Base-by-base conservation (phyloP, 2,888 invertebrate genomes). In the Tetragonisca angustula region DNA sequence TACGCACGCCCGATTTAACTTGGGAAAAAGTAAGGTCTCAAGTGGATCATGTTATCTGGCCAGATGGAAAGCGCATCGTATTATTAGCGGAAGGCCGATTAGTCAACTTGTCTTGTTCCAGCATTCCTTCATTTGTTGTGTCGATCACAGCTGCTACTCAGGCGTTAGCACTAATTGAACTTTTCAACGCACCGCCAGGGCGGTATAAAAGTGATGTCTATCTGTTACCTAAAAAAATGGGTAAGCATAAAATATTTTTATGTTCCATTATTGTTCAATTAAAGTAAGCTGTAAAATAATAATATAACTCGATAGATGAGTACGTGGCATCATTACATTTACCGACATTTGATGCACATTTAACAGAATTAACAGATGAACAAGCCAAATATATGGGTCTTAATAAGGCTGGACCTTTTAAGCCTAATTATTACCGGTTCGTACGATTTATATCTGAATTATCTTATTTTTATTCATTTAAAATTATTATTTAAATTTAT, bases 1-100 rank as follows among this genome's bases (percentile, higher is more conserved):
- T 99, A 84, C 96, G 98, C 85, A 99, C 99, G 43, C 98, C 98
- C 0, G 99, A 99, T 93, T 95, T 99, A 91, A 97, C 98, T 78
- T 99, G 99, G 99, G 99, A 99, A 95, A 97, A 98, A 93, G 99
- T 99, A 0, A 96, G 99, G 75, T 98, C 99, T 50, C 99, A 99
- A 95, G 99, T 99, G 65, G 99, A 99, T 95, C 99, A 99, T 95
- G 98, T 99, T 89, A 98, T 99, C 91, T 99, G 99, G 99, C 99
- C 99, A 17, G 98, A 98, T 95, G 98, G 99, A 84, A 99, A 99
- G 95, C 96, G 99, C 83, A 98, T 99, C 90, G 98, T 99, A 76
- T 95, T 99, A 27, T 95, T 99, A 83, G 99, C 99, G 2, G 99
- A 99, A 95, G 99, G 99, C 59, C 96, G 99, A 6, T 96, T 99